Percentiles rank a stretch among this genome's conserved stretches.
These are phyloP conservation scores for Drosophila longiperda DNA, from an alignment of 2,888 invertebrate species.

Conservation along the genomic window DNA sequence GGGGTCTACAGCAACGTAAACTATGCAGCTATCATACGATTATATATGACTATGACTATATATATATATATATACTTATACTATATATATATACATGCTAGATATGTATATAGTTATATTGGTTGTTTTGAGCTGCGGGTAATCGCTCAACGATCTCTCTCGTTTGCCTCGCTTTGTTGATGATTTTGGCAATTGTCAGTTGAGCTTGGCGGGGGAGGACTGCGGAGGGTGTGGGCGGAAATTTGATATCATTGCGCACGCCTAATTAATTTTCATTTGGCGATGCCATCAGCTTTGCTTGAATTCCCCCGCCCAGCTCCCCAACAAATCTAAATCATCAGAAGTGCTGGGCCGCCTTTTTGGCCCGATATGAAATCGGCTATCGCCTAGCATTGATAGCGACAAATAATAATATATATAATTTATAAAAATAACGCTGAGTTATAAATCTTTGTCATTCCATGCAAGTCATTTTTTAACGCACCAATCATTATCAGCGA, in stretches of 20 bases:
- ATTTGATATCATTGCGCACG: constrained; percentile 51
- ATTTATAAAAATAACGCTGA: not conserved
- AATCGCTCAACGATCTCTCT: constrained; percentile 44
- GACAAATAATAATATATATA: not conserved
- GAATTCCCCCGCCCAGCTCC: constrained; percentile 29
- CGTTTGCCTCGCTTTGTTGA: constrained; percentile 47
- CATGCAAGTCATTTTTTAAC: constrained; percentile 10
- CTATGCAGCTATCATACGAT: constrained; percentile 42
- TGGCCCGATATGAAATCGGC: constrained; percentile 45
- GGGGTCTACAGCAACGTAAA: constrained; percentile 36
- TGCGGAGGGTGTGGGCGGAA: not conserved
- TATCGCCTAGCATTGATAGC: constrained; percentile 54
- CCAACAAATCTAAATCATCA: constrained; percentile 47
- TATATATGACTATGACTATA: constrained; percentile 24
- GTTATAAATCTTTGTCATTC: constrained; percentile 74
- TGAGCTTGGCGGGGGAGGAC: not conserved
- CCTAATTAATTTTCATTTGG: constrained; percentile 61
- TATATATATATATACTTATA: constrained; percentile 11
- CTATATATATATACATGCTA: not conserved
- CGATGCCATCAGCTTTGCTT: constrained; percentile 59
- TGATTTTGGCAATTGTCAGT: constrained; percentile 53
- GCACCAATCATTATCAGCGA: constrained; percentile 46
- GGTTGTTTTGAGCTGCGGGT: constrained; percentile 35
- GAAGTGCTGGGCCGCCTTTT: constrained; percentile 24
- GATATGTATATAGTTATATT: constrained; percentile 31